Evolutionary conservation across 2,888 invertebrate species (phyloP).

Genomic region (Drosophila diplacantha): DNA sequence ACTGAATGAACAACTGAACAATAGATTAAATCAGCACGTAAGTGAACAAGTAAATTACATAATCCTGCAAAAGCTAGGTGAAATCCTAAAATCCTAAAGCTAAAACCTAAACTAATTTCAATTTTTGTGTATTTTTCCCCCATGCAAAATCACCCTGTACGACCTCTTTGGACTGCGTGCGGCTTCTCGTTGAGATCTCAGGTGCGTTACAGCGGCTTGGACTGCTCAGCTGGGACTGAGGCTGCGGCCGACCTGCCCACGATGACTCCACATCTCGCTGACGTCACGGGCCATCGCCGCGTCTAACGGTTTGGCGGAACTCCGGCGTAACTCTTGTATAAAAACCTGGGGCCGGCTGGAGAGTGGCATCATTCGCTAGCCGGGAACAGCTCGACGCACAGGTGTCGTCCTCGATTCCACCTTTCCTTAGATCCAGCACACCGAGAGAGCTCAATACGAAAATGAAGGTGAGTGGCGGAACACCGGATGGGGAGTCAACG

Average conservation of each 20-base stretch:
- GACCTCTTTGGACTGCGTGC: not conserved
- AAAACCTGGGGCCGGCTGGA: conserved; percentile 56
- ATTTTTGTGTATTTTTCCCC: too few species aligned
- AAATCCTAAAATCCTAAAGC: not conserved
- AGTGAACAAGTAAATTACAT: not conserved
- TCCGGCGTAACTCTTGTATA: conserved; percentile 55
- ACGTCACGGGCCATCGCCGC: conserved; percentile 27
- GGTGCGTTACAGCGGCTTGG: conserved; percentile 24
- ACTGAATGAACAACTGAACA: not conserved
- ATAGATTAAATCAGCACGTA: too few species aligned
- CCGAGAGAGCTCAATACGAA: conserved; percentile 18
- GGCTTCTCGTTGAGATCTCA: conserved; percentile 17
- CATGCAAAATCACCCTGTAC: conserved; percentile 23
- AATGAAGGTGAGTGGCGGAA: conserved; percentile 61
- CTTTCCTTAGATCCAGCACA: conserved; percentile 3
- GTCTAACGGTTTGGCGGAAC: conserved; percentile 55
- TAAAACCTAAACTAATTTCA: not conserved
- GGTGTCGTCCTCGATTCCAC: conserved; percentile 24
- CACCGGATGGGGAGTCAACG: conserved; percentile 8
- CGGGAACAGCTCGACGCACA: conserved; percentile 57
- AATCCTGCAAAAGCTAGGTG: not conserved
- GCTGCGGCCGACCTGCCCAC: conserved; percentile 2
- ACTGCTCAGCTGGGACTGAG: conserved; percentile 12
- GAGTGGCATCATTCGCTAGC: conserved; percentile 64
- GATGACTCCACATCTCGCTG: conserved; percentile 29